Evolutionary conservation across 2,113 vertebrate genomes (phyloP), one percentile per base, ranked within the genome.

Genomic region (Neolamprologus devosi): DNA sequence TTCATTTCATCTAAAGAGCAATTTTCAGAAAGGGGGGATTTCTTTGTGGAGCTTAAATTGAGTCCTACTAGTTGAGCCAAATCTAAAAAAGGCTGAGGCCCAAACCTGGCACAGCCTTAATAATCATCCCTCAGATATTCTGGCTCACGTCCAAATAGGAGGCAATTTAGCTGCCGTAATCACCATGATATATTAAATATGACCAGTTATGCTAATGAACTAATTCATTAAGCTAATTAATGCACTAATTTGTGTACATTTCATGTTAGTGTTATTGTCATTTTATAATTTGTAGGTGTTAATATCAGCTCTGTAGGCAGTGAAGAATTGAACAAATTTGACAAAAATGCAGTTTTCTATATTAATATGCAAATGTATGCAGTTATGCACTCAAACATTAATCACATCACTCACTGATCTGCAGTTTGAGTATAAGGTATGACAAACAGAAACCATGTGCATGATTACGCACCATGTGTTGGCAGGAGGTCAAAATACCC

Each of bases 201-300:
- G 70, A 87, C 73, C 63, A 19, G 79, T 87, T 83, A 89, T 85
- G 80, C 68, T 89, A 92, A 93, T 89, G 35, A 26, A 0, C 40
- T 79, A 73, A 89, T 90, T 93, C 63, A 91, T 92, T 88, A 88
- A 79, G 83, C 42, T 92, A 90, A 17, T 92, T 90, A 87, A 91
- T 90, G 2, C 51, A 30, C 70, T 91, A 12, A 86, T 91, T 84
- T 87, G 60, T 85, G n/a, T 80, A 70, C 19, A 1, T 86, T 84
- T 17, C 23, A 80, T 13, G 70, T 83, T 8, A 57, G 8, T 37
- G 40, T 81, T 30, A 81, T 86, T 55, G 78, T 81, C 42, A 5
- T 89, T 26, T 63, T 51, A 30, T 23, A 79, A 78, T 54, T 65
- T 80, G 16, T 45, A 28, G 58, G 30, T 68, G 30, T 89, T 60